A percentile compares a stretch with the other conserved stretches of the same genome.
These are phyloP conservation scores for Alces alces DNA, from an alignment of 2,113 vertebrate genomes.

Conservation along the genomic window DNA sequence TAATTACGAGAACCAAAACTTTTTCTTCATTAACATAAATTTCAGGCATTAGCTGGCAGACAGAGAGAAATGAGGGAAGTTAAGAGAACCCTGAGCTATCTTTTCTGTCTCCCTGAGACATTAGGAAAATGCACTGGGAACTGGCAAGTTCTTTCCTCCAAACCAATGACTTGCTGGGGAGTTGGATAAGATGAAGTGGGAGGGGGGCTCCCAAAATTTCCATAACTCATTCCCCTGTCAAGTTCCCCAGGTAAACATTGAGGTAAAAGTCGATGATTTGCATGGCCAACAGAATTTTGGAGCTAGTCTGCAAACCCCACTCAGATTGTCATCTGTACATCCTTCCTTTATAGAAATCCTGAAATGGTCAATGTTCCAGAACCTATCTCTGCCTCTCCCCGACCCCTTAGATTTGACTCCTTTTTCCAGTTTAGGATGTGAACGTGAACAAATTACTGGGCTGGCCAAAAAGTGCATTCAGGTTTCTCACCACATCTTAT, in stretches of 20 bases:
- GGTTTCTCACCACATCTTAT: neutral
- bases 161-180: neutral
- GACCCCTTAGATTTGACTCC: neutral
- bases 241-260: neutral
- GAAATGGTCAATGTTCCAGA: neutral
- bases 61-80: conserved; percentile 48
- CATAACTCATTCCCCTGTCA: too few species aligned
- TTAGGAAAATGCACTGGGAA: neutral
- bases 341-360: neutral
- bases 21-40: conserved; percentile 45
- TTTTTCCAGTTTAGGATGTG: neutral
- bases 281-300: neutral
- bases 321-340: neutral
- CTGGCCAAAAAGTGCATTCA: neutral
- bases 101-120: neutral
- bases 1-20: conserved; percentile 28
- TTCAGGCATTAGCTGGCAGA: conserved; percentile 29
- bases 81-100: neutral
- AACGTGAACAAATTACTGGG: neutral
- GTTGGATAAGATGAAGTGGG: neutral
- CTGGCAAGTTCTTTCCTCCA: neutral
- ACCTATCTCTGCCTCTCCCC: neutral
- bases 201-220: neutral
- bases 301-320: neutral
- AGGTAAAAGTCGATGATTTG: neutral